Evolutionary conservation across 2,113 vertebrate genomes (phyloP), one percentile per base, ranked within the genome.

Genomic region (Agelaius tricolor): DNA sequence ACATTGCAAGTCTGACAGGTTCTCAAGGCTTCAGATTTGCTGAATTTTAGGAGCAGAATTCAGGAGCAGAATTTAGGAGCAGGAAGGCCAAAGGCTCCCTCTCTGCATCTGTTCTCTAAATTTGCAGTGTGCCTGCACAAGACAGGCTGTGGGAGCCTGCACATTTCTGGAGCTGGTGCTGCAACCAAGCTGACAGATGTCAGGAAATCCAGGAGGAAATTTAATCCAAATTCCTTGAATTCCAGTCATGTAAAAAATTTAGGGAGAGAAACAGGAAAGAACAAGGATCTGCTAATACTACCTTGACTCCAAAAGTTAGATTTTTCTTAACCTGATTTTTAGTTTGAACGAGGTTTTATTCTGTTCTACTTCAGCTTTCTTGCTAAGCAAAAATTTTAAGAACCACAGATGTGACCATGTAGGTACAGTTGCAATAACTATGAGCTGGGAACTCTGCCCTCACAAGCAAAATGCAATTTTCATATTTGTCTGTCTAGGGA

Each of bases 181-280:
- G 51, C 47, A 90, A 89, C 13, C 51, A 90, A 81, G 30, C 14
- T 81, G 57, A 43, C 86, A 96, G 93, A 86, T 61, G 55, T 78
- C 65, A 96, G 89, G 83, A 92, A 90, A 87, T 92, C 52, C 57
- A 84, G 57, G 10, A 84, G 83, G 68, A 95, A 93, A 84, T 96
- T 90, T 74, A 71, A n/a, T 77, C 44, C 33, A 90, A 78, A 41
- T 94, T 94, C 83, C 39, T 92, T 5, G 5, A 92, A 78, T 89
- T 96, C 65, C 43, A 90, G 5, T 30, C 1, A 3, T 80, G 62
- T 11, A 73, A 72, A 86, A 89, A 89, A 73, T 33, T 62, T 73
- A 87, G 52, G 67, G 49, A 61, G 9, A 33, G 12, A 72, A 84
- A 77, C 76, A 84, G 13, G 59, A 66, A 94, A 71, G 8, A 30